Evolutionary conservation across 1,140 invertebrate species (phyloP).

Genomic region (Leptopilina boulardi): DNA sequence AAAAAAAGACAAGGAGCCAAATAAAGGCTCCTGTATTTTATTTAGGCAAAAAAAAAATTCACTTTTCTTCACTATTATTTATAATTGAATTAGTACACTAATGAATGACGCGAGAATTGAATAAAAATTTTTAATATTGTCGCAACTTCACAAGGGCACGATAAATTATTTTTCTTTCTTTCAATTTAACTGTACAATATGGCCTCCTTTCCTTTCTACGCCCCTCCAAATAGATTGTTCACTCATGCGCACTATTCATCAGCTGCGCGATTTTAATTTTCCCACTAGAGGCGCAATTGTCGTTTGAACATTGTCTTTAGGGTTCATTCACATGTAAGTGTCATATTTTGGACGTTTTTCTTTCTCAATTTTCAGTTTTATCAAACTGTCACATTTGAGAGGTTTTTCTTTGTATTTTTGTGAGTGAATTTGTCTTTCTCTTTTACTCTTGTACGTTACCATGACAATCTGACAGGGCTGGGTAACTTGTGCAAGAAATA

Average conservation of each 20-base stretch:
- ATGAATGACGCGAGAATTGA: not conserved
- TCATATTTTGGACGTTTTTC: too few relatives aligned
- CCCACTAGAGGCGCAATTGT: not conserved
- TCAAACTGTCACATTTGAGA: too few relatives aligned
- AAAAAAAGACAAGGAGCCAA: constrained; percentile 42
- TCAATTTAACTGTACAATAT: constrained; percentile 77
- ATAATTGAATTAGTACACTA: not conserved
- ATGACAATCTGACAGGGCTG: too few relatives aligned
- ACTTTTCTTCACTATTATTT: not conserved
- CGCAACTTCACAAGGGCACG: constrained; percentile 50
- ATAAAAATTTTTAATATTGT: constrained; percentile 41
- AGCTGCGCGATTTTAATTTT: not conserved
- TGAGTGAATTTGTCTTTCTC: too few relatives aligned
- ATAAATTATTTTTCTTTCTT: constrained; percentile 73
- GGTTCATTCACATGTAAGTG: too few relatives aligned
- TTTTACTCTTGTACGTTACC: too few relatives aligned
- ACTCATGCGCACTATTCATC: constrained; percentile 44
- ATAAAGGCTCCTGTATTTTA: constrained; percentile 26
- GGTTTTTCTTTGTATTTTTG: too few relatives aligned
- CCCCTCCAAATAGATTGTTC: constrained; percentile 50
- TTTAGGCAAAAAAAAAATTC: too few relatives aligned
- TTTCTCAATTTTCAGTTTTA: too few relatives aligned
- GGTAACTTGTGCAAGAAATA: too few relatives aligned
- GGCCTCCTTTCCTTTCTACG: constrained; percentile 76
- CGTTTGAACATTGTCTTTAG: too few relatives aligned